Conservation (phyloP, 2,797 vertebrate species). For the Crocodylus rhombifer region DNA sequence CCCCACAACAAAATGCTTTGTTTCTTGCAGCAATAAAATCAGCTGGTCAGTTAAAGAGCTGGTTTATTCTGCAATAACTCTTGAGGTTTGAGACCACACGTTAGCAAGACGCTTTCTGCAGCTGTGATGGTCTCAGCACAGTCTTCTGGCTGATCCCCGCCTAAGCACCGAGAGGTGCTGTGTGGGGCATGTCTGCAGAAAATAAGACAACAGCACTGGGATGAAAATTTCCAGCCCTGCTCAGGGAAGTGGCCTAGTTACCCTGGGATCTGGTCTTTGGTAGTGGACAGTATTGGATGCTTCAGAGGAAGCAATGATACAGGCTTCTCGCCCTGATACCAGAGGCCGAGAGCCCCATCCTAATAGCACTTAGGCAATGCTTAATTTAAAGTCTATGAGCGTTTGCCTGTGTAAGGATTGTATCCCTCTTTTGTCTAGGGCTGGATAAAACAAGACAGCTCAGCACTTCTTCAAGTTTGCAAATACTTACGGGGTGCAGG, state of each 20-base stretch:
- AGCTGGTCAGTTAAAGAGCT: constrained; percentile 25
- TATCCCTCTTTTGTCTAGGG: background rate
- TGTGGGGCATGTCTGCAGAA: background rate
- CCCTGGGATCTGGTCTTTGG: background rate
- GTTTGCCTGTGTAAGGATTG: background rate
- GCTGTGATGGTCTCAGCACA: too few species aligned
- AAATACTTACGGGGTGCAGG: background rate
- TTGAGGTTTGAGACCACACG: background rate
- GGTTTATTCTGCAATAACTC: background rate
- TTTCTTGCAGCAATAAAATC: constrained; percentile 46
- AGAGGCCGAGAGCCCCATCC: background rate
- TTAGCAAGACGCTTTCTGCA: background rate
- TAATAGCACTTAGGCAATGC: background rate
- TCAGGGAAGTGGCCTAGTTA: background rate
- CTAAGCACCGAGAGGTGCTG: background rate
- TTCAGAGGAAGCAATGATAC: background rate
- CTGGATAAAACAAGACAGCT: background rate
- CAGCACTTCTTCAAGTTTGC: background rate
- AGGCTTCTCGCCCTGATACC: background rate
- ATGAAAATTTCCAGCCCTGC: background rate
- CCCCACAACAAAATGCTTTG: constrained; percentile 2
- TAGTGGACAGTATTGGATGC: background rate
- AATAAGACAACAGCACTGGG: too few species aligned
- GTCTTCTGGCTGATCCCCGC: too few species aligned
- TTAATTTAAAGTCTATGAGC: background rate